Evolutionary conservation across 2,113 vertebrate species (phyloP).

Genomic region (Cnemophilus loriae): DNA sequence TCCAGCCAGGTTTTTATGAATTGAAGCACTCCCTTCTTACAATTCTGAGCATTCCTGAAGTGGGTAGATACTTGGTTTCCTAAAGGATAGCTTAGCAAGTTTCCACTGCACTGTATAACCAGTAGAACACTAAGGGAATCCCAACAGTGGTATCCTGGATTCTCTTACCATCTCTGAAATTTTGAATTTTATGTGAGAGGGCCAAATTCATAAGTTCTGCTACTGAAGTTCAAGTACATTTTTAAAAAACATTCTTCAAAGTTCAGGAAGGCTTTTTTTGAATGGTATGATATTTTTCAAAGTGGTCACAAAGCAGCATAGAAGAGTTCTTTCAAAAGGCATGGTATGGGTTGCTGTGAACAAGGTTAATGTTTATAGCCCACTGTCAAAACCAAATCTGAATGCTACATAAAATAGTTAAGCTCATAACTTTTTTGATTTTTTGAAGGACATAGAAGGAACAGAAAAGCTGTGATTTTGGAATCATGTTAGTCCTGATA

Average conservation of each 20-base stretch:
- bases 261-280: background rate
- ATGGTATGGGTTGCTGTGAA: background rate
- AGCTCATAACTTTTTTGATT: background rate
- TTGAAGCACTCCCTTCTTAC: background rate
- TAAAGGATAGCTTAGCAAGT: background rate
- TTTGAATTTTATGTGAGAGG: background rate
- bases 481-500: background rate
- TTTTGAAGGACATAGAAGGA: background rate
- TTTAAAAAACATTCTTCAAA: background rate
- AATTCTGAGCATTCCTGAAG: constrained; percentile 14
- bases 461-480: background rate
- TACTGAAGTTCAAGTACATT: background rate
- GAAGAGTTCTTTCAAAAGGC: background rate
- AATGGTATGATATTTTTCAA: background rate
- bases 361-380: background rate
- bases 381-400: background rate
- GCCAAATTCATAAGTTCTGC: background rate
- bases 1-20: constrained; percentile 12
- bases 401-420: background rate
- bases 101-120: background rate
- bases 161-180: background rate
- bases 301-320: background rate
- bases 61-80: background rate
- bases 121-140: background rate
- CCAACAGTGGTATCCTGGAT: background rate